Base-by-base conservation (phyloP, 1,140 invertebrate genomes). In the Listronotus oregonensis region DNA sequence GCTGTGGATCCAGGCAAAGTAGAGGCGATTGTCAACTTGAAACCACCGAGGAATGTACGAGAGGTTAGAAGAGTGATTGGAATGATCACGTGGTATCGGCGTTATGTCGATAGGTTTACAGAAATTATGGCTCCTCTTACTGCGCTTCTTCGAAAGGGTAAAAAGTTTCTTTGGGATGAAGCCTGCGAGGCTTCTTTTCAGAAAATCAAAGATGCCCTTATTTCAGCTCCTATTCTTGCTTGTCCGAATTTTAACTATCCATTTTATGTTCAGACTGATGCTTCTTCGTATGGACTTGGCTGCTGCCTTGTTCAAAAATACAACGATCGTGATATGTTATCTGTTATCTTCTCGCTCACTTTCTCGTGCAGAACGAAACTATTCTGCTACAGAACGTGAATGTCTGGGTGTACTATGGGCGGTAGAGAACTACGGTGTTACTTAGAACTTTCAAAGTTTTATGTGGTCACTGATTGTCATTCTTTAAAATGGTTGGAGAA, bases 381-480 rank as follows among this genome's bases (percentile, higher is more conserved):
- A 82, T 61, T 66, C 64, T 6, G 71, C 72, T 6, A 81, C 79
- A 3, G 82, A 85, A 70, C 67, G 73, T 50, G 82, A 85, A 75
- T 79, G 77, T 56, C 66, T 84, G 18, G 80, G 80, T n/a, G 74
- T 84, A n/a, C 44, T 85, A 2, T 75, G 71, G 66, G 75, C 75
- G 5, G 66, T 84, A 1, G n/a, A 81, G 56, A 77, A 81, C 79
- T n/a, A 54, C 43, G 73, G 27, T 64, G 57, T 37, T 85, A 79
- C 70, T 46, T 84, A 2, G 74, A 79, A 54, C 76, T 75, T 8
- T 73, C 61, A 7, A 61, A 76, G 14, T 83, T 86, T n/a, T 57
- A 75, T 5, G 74, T 84, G 1, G 65, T 79, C 14, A 84, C 82
- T 0, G 82, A 85, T 64, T 81, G 83, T 27, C 59, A 69, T 73